Base-by-base conservation (phyloP, 2,113 vertebrate species). In the Nannospalax galili region DNA sequence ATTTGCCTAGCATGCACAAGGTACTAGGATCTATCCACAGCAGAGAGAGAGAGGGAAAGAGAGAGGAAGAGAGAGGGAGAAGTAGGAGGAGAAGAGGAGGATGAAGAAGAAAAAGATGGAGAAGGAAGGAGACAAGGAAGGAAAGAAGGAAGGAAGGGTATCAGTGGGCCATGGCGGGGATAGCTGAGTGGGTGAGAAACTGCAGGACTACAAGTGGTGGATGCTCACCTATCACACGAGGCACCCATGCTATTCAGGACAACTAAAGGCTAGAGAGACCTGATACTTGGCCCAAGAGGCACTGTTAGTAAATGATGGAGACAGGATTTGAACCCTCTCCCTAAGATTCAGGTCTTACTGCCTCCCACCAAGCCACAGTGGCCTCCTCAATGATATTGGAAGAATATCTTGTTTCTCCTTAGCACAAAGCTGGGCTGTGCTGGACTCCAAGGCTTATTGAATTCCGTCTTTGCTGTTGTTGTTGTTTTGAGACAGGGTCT, bases 51-150 rank as follows among this genome's bases (percentile, higher is more conserved):
- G 24, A 37, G 15, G 19, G 52, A 60, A 35, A 62, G 24, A 42
- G 7, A 20, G 5, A 64, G 37, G 2, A n/a, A 24, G 26, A 8
- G 11, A 1, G 2, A 35, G n/a, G 20, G 32, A 17, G n/a, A 11
- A 2, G 24, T 1, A 7, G 4, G 1, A 11, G 3, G 3, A 22
- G 6, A 1, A 28, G 35, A 11, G 19, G 16, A 65, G n/a, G 26
- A 20, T 5, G 12, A 5, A 4, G 4, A 28, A 30, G 4, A 1
- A 2, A 52, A 52, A 52, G 48, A 52, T 52, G 48, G 48, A 52
- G 48, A 11, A 52, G 48, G 11, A 52, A 52, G 48, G 48, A 52
- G 48, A 11, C 6, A 52, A 52, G 48, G 6, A 17, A 5, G 40
- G 26, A 42, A 7, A 42, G 19, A n/a, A 4, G 30, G 20, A 7